These are phyloP conservation scores for Serranus cabrilla DNA, from an alignment of 2,797 vertebrate genomes.

Conservation along the genomic window DNA sequence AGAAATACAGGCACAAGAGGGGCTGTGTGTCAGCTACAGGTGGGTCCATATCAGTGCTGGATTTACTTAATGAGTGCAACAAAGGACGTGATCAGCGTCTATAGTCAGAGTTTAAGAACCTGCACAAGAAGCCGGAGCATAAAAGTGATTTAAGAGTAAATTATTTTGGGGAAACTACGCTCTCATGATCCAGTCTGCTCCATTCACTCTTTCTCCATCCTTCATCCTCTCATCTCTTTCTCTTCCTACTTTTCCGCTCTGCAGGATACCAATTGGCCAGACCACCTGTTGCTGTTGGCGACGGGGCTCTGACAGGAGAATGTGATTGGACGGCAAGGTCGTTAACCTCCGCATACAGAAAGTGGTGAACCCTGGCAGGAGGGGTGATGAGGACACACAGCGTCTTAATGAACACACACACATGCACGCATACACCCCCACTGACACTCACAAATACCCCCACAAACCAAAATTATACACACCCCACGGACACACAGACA, in stretches of 20 bases:
- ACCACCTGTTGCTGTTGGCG: slow-evolving; percentile 85
- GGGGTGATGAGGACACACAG: slow-evolving; percentile 74
- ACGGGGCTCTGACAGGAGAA: slow-evolving; percentile 81
- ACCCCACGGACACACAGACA: slow-evolving; percentile 64
- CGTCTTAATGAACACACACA: slow-evolving; percentile 63
- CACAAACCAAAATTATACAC: slow-evolving; percentile 63
- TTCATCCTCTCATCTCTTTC: slow-evolving; percentile 66
- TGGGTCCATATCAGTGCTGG: slow-evolving; percentile 2
- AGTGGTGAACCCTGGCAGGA: slow-evolving; percentile 73
- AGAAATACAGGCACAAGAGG: not conserved
- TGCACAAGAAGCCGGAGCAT: slow-evolving; percentile 6
- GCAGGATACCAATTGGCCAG: slow-evolving; percentile 78
- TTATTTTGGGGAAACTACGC: slow-evolving; percentile 41
- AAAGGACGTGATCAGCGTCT: slow-evolving; percentile 22
- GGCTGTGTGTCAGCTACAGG: slow-evolving; percentile 13
- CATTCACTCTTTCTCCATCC: slow-evolving; percentile 57
- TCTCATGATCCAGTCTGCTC: slow-evolving; percentile 54
- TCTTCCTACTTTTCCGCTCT: slow-evolving; percentile 78
- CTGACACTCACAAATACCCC: slow-evolving; percentile 67
- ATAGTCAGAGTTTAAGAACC: slow-evolving; percentile 30
- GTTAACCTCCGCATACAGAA: slow-evolving; percentile 80
- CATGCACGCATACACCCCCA: slow-evolving; percentile 51
- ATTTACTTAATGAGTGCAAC: slow-evolving; percentile 37
- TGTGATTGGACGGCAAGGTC: slow-evolving; percentile 82
- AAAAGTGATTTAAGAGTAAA: slow-evolving; percentile 50